A percentile compares a stretch with the other conserved stretches of the same genome.
These are phyloP conservation scores for Phylloscopus trochiloides DNA, from an alignment of 2,113 vertebrate species.

Conservation along the genomic window DNA sequence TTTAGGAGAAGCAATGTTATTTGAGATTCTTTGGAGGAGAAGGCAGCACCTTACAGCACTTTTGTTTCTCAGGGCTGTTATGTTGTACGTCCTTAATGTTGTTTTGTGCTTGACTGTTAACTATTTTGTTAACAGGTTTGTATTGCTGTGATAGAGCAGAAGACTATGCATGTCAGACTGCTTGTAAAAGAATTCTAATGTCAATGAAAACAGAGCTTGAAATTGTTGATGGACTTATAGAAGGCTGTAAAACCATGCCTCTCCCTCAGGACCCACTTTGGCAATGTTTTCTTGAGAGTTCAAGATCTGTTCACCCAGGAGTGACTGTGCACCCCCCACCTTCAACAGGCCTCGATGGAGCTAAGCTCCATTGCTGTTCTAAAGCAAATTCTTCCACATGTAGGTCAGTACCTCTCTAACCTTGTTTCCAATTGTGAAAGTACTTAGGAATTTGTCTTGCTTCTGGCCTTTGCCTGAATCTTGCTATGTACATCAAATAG, in stretches of 20 bases:
- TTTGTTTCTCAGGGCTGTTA: background rate
- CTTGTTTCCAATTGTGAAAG: background rate
- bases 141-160: conserved; percentile 96
- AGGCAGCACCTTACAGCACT: background rate
- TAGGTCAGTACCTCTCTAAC: conserved; percentile 79
- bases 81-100: background rate
- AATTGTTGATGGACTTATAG: conserved; percentile 95
- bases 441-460: background rate
- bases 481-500: background rate
- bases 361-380: conserved; percentile 96
- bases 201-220: conserved; percentile 96
- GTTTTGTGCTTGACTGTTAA: background rate
- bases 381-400: conserved; percentile 95
- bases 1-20: background rate
- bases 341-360: conserved; percentile 90
- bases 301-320: conserved; percentile 83
- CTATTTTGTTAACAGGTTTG: conserved; percentile 76
- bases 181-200: conserved; percentile 91
- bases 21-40: background rate
- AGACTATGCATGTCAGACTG: conserved; percentile 87
- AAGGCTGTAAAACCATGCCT: conserved; percentile 89
- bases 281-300: conserved; percentile 95
- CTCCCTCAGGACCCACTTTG: conserved; percentile 97
- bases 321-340: conserved; percentile 85
- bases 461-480: background rate